These are phyloP conservation scores for Blastobasis lacticolella DNA, from an alignment of 2,888 invertebrate species.

Conservation along the genomic window DNA sequence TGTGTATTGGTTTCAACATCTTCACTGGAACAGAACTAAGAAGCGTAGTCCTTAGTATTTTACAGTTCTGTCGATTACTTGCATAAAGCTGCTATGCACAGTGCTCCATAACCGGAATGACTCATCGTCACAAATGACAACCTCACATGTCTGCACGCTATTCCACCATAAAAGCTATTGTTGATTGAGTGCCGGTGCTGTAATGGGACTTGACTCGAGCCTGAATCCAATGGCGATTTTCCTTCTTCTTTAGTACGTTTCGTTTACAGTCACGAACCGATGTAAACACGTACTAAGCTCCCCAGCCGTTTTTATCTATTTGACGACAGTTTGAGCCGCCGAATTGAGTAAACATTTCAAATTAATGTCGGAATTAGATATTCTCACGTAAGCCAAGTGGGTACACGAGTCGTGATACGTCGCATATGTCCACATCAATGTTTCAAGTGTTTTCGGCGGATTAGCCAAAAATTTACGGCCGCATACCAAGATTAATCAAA, in stretches of 20 bases:
- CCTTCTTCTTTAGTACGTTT: no score
- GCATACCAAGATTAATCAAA: slow-evolving; percentile 8
- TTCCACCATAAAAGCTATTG: slow-evolving; percentile 20
- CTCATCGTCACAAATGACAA: slow-evolving; percentile 27
- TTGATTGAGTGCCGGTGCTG: background rate
- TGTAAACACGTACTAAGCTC: no score
- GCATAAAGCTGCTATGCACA: slow-evolving; percentile 4
- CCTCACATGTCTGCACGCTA: slow-evolving; percentile 35
- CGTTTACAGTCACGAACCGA: no score
- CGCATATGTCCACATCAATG: slow-evolving; percentile 1
- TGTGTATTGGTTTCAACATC: no score
- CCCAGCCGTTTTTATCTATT: no score
- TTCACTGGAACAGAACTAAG: no score
- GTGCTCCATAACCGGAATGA: slow-evolving; percentile 22
- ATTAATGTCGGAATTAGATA: no score
- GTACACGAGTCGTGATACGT: background rate
- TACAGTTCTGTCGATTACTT: slow-evolving; percentile 2
- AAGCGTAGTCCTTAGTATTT: no score
- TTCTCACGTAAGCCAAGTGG: no score
- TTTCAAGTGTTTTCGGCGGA: slow-evolving; percentile 1
- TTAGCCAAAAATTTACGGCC: slow-evolving; percentile 7
- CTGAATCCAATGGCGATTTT: no score
- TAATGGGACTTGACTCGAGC: background rate
- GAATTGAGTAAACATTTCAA: no score
- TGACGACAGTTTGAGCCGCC: no score